These are phyloP conservation scores for Echeneis naucrates DNA, from an alignment of 2,797 vertebrate species.

Conservation along the genomic window DNA sequence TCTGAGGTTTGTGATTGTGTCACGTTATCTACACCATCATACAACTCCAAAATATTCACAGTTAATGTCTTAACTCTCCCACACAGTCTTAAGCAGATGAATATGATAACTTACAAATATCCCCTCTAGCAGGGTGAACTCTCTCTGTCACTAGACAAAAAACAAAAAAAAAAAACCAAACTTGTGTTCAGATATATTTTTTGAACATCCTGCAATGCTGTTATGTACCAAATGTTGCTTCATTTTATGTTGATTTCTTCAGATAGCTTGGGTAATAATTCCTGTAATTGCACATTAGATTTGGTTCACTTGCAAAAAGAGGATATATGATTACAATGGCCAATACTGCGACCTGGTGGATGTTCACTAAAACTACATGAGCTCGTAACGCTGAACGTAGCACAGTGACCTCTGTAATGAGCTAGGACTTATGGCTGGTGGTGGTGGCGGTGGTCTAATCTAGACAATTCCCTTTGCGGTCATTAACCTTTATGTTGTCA, in stretches of 20 bases:
- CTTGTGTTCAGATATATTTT: not conserved
- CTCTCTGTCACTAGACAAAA: not conserved
- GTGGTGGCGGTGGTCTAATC: not conserved
- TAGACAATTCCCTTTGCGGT: not conserved
- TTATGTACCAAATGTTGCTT: not conserved
- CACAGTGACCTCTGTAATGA: conserved; percentile 24
- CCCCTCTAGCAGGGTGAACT: not conserved
- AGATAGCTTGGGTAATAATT: not conserved
- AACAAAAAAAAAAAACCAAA: not conserved
- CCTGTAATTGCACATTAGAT: not conserved
- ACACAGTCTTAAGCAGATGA: not conserved
- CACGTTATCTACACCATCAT: not conserved
- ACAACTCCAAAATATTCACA: not conserved
- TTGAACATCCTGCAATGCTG: not conserved
- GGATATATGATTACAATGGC: conserved; percentile 5
- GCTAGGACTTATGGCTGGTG: conserved; percentile 11
- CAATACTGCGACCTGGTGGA: conserved; percentile 76
- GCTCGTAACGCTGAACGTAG: conserved; percentile 5
- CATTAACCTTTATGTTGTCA: conserved; percentile 42
- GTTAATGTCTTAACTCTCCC: not conserved
- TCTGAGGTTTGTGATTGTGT: not conserved
- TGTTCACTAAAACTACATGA: conserved; percentile 27
- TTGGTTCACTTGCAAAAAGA: not conserved
- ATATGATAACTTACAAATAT: not conserved
- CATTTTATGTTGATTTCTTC: not conserved